phyloP scores from a whole-genome alignment of 2,113 vertebrate genomes.

The Butorides virescens region DNA sequence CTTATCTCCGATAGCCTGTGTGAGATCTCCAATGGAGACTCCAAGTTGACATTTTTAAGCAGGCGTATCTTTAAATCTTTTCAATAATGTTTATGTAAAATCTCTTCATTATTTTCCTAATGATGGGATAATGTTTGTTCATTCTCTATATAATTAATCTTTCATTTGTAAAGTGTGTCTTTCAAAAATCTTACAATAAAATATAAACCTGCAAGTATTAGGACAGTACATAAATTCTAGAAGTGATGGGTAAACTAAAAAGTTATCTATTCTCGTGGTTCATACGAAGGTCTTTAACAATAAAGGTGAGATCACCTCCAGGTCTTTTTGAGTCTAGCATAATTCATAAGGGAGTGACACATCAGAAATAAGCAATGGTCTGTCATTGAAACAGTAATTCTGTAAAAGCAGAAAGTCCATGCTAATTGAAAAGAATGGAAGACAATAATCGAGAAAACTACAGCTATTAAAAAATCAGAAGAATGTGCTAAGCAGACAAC shows the following conservation, averaged over 20 bases:
- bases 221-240: neutral
- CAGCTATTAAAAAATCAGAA: neutral
- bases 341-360: neutral
- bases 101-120: neutral
- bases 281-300: neutral
- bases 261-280: neutral
- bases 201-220: neutral
- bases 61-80: neutral
- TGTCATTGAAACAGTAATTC: neutral
- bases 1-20: neutral
- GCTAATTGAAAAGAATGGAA: neutral
- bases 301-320: neutral
- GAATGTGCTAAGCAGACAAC: neutral
- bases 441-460: neutral
- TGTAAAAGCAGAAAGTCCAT: neutral
- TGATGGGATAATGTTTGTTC: neutral
- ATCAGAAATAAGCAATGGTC: neutral
- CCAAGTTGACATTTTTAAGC: neutral
- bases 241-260: neutral
- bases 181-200: neutral
- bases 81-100: neutral
- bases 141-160: neutral
- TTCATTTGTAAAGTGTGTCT: neutral
- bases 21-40: neutral
- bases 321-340: neutral